Evolutionary conservation across 2,888 invertebrate genomes (phyloP).

Genomic region (Synanthedon formicaeformis): DNA sequence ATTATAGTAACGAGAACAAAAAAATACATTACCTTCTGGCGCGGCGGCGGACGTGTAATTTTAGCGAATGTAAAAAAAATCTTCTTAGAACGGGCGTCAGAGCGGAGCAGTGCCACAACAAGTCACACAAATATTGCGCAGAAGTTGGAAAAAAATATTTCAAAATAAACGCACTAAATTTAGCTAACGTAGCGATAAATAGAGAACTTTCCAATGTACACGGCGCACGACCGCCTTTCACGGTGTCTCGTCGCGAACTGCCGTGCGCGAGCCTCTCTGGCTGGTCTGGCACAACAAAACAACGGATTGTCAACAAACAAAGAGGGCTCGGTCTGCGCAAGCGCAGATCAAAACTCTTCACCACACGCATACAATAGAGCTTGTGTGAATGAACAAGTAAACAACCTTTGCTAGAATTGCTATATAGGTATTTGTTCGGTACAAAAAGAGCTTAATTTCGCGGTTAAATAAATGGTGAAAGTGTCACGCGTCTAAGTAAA

Average conservation of each 20-base stretch:
- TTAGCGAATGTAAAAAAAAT: slow-evolving; percentile 38
- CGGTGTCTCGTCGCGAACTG: slow-evolving; percentile 26
- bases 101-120: slow-evolving; percentile 25
- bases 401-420: slow-evolving; percentile 25
- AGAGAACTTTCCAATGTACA: slow-evolving; percentile 23
- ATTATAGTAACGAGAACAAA: slow-evolving; percentile 16
- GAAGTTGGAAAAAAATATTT: slow-evolving; percentile 26
- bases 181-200: slow-evolving; percentile 39
- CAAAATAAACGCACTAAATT: slow-evolving; percentile 48
- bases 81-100: slow-evolving; percentile 10
- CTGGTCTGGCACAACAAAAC: not conserved
- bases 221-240: slow-evolving; percentile 29
- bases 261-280: not conserved
- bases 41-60: slow-evolving; percentile 45
- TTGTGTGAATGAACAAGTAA: slow-evolving; percentile 62
- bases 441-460: not conserved
- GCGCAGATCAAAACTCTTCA: slow-evolving; percentile 29
- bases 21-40: slow-evolving; percentile 48
- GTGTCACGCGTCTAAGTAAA: slow-evolving; percentile 10
- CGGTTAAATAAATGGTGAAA: slow-evolving; percentile 5
- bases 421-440: slow-evolving; percentile 11
- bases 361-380: slow-evolving; percentile 37
- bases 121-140: slow-evolving; percentile 38
- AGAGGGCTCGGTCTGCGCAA: slow-evolving; percentile 57
- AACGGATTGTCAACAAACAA: slow-evolving; percentile 66